A percentile compares a stretch with the other conserved stretches of the same genome.
phyloP scores from a whole-genome alignment of 2,888 invertebrate genomes.

The Proisotoma minuta region DNA sequence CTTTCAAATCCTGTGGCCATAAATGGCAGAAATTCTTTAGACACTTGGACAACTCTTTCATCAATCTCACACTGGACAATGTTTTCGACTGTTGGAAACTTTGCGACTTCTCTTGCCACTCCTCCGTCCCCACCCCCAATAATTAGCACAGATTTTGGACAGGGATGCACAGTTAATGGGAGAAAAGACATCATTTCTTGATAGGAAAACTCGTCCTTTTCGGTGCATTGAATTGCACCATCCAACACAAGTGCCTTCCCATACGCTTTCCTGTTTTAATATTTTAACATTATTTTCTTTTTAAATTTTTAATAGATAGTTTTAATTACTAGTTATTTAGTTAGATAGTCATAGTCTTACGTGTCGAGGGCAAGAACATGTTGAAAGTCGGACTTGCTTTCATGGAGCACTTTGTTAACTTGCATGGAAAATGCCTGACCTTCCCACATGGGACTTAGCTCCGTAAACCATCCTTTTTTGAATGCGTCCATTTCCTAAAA shows the following conservation, averaged over 20 bases:
- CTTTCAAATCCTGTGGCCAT: constrained; percentile 83
- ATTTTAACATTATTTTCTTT: not conserved
- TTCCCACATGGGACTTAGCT: constrained; percentile 74
- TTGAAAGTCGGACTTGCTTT: constrained; percentile 76
- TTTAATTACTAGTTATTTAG: not conserved
- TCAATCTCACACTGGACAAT: constrained; percentile 95
- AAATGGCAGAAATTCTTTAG: constrained; percentile 80
- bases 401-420: constrained; percentile 71
- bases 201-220: constrained; percentile 93
- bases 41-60: constrained; percentile 79
- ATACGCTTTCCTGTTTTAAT: constrained; percentile 61
- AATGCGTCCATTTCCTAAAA: constrained; percentile 72
- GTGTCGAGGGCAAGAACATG: constrained; percentile 78
- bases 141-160: constrained; percentile 69
- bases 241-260: constrained; percentile 86
- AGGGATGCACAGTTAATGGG: constrained; percentile 83
- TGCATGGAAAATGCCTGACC: constrained; percentile 83
- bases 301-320: not conserved
- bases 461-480: constrained; percentile 55
- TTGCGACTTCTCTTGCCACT: constrained; percentile 88
- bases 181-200: constrained; percentile 97
- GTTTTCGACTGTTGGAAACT: constrained; percentile 80
- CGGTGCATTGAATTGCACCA: constrained; percentile 94
- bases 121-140: constrained; percentile 99
- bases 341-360: constrained; percentile 52